Evolutionary conservation across 1,140 invertebrate species (phyloP), one percentile per base, ranked within the genome.

Genomic region (Drosophila lacteicornis): DNA sequence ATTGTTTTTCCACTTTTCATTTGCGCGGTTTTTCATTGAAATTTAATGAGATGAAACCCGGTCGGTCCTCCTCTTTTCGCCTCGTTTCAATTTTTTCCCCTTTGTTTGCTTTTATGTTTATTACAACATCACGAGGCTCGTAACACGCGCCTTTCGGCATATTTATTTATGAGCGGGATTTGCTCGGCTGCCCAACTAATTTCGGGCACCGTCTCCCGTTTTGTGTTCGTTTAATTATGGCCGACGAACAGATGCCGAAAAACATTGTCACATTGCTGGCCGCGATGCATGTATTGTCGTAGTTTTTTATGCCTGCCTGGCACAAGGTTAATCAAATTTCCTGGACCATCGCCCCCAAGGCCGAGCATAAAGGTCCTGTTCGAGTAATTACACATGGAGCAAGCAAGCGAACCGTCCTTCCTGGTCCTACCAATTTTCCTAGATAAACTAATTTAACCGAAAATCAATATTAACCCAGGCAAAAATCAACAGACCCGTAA

Each of bases 381-480:
- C 53, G 30, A 78, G 49, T 76, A 42, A 80, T 81, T 81, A 75
- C 36, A 55, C 45, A 49, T 22, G 19, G 6, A 30, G 40, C 43
- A n/a, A 9, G 46, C 22, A 36, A 40, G 22, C 4, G 0, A 13
- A 9, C 4, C 19, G n/a, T 42, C 11, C 19, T 30, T 30, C 49
- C 53, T 61, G 60, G 40, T 22, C 33, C 36, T 58, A 67, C 82
- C 82, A 85, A 56, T 77, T 55, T 68, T 55, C 47, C 42, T 60
- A 51, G 67, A 71, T 73, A 53, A 76, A 76, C 53, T 63, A 74
- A 65, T 74, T 82, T 82, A 56, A 65, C 58, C 67, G 30, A 78
- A 86, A 83, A 86, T 86, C 83, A 88, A 88, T 86, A 88, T 88
- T 80, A 63, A 61, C 76, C 63, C 67, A 12, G 27, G 46, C 53